Evolutionary conservation across 92 coral and sea anemone species (phyloP), one percentile per base, ranked within the genome.

Genomic region (Anthopleura xanthogrammica): DNA sequence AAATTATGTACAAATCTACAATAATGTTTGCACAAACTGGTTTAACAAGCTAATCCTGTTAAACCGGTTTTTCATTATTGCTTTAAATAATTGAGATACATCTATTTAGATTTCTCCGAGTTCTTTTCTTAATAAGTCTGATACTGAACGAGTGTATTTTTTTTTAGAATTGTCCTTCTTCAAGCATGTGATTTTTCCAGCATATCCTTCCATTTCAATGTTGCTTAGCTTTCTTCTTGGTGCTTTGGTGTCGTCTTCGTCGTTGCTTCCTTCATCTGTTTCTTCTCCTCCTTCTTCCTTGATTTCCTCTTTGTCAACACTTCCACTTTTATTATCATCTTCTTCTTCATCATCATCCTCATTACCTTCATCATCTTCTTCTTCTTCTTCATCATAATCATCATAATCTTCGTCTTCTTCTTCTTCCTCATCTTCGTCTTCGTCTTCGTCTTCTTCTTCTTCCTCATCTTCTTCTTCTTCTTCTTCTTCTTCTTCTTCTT

Each of bases 101-200:
- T 70, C 36, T 23, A 40, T 3, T 41, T 52, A 80, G 17, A 81
- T 70, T 68, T 81, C 84, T 68, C 84, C 84, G 19, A 81, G 84
- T 52, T 81, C 84, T 48, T 52, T 81, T 54, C 84, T 68, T 24
- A 81, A 24, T 16, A 81, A 41, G 66, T 81, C 84, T 4, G 77
- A 68, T 12, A 29, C 65, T 48, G 60, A n/a, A 5, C 77, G 84
- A 17, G 46, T 68, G 50, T 68, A 68, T 10, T 81, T 81, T 62
- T 57, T 68, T 50, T n/a, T 81, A 8, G 62, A 55, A 81, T 48
- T 46, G 43, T 71, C 84, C 1, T 60, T 16, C 12, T 68, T 81
- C 23, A 76, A 24, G 16, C 77, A 57, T 22, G 52, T 81, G 39
- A 81, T 68, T 43, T 60, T 42, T 42, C 77, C 74, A 3, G 55